Percentiles rank a stretch among this genome's conserved stretches.
Conservation (phyloP, 2,888 invertebrate species). For the Chrysolina oricalcia region DNA sequence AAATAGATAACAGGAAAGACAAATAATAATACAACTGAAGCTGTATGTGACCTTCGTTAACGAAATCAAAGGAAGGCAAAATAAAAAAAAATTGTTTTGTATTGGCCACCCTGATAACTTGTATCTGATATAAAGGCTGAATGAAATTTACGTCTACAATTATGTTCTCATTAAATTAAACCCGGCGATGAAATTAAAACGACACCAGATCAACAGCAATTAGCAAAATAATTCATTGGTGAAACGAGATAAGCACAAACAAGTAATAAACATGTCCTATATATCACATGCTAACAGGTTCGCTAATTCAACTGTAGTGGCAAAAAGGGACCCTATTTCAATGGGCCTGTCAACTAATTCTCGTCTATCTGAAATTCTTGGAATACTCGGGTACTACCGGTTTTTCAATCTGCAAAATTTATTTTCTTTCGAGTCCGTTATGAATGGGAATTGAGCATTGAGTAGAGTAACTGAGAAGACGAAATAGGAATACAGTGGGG, state of each 20-base stretch:
- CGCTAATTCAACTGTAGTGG: not conserved
- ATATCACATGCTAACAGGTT: constrained; percentile 5
- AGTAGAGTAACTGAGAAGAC: too few relatives aligned
- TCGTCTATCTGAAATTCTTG: not conserved
- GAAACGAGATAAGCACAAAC: constrained; percentile 13
- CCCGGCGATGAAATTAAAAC: not conserved
- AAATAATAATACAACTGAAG: too few relatives aligned
- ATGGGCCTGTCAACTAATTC: not conserved
- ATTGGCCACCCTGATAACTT: too few relatives aligned
- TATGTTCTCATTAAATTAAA: not conserved
- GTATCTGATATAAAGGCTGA: too few relatives aligned
- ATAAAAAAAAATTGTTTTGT: too few relatives aligned
- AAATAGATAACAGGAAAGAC: too few relatives aligned
- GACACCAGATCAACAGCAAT: not conserved
- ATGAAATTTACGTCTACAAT: not conserved
- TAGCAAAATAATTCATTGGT: not conserved
- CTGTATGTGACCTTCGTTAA: too few relatives aligned
- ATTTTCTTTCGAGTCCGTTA: too few relatives aligned
- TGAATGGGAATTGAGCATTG: too few relatives aligned
- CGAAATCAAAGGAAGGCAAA: too few relatives aligned
- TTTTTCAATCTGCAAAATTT: not conserved
- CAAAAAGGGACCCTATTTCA: not conserved
- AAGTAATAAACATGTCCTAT: constrained; percentile 9
- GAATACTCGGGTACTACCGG: not conserved
- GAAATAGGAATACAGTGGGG: too few relatives aligned